phyloP scores from a whole-genome alignment of 2,113 vertebrate genomes.

The Rhinoderma darwinii region DNA sequence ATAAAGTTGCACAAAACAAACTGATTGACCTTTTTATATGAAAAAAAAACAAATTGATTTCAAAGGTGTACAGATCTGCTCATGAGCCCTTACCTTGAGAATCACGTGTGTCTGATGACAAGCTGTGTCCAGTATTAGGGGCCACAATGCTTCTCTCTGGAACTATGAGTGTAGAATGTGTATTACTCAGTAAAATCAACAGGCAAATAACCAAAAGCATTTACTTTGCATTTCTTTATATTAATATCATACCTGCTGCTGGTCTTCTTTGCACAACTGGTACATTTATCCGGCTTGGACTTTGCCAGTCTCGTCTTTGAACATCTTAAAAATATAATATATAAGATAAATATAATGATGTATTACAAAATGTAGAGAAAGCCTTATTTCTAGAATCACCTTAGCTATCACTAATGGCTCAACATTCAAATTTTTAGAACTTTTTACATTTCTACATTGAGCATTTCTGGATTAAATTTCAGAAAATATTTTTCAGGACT shows the following conservation, averaged over 20 bases:
- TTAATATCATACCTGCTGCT: conserved; percentile 74
- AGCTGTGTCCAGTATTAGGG: conserved; percentile 21
- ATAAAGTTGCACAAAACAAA: too few relatives aligned
- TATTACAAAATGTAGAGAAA: background rate
- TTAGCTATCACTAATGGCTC: background rate
- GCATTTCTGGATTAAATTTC: background rate
- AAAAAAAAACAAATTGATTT: too few relatives aligned
- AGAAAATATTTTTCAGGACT: background rate
- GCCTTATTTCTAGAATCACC: background rate
- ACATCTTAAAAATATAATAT: conserved; percentile 65
- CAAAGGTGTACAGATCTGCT: background rate
- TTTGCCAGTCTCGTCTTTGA: conserved; percentile 75
- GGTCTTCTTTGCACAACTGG: conserved; percentile 71
- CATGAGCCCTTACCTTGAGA: conserved; percentile 4
- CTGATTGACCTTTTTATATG: too few relatives aligned
- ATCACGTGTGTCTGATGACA: conserved; percentile 40
- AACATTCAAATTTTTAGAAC: background rate
- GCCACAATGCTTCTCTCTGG: conserved; percentile 50
- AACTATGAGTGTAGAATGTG: background rate
- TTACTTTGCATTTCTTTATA: background rate
- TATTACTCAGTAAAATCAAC: background rate
- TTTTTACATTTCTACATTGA: background rate
- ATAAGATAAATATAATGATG: background rate
- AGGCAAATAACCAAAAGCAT: background rate
- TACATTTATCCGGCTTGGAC: conserved; percentile 72